These are phyloP conservation scores for Eptatretus atami DNA, from an alignment of 2,797 vertebrate species.

Conservation along the genomic window DNA sequence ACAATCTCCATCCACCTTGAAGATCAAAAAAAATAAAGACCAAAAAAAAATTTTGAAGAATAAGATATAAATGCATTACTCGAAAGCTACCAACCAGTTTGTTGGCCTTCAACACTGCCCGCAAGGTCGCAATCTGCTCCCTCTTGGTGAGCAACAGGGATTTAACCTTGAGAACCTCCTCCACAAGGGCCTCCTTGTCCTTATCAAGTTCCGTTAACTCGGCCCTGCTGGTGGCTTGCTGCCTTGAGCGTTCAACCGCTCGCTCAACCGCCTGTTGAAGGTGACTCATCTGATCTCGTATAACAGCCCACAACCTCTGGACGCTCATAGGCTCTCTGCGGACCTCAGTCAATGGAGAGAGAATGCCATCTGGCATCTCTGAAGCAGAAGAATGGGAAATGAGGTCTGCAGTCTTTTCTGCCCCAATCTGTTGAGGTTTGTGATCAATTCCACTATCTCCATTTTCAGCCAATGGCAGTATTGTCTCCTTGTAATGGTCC, in stretches of 20 bases:
- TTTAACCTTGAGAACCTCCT: conserved; percentile 85
- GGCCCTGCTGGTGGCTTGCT: conserved; percentile 56
- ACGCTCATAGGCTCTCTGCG: conserved; percentile 96
- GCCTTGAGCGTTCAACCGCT: conserved; percentile 57
- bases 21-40: no score
- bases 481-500: conserved; percentile 46
- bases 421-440: no score
- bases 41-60: no score
- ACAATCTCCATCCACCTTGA: no score
- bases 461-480: no score
- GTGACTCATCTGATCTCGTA: conserved; percentile 92
- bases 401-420: no score
- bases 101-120: conserved; percentile 82
- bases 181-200: conserved; percentile 83
- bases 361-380: conserved; percentile 7
- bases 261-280: conserved; percentile 81
- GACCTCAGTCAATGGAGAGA: conserved; percentile 42
- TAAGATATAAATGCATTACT: no score
- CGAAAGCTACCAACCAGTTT: conserved; percentile 33
- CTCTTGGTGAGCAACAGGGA: conserved; percentile 81
- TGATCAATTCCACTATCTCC: no score
- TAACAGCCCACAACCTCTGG: conserved; percentile 92
- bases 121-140: conserved; percentile 78
- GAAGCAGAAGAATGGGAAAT: no score
- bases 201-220: conserved; percentile 64